Percentiles rank a stretch among this genome's conserved stretches.
Conservation (phyloP, 2,797 vertebrate genomes). For the Pygocentrus nattereri region DNA sequence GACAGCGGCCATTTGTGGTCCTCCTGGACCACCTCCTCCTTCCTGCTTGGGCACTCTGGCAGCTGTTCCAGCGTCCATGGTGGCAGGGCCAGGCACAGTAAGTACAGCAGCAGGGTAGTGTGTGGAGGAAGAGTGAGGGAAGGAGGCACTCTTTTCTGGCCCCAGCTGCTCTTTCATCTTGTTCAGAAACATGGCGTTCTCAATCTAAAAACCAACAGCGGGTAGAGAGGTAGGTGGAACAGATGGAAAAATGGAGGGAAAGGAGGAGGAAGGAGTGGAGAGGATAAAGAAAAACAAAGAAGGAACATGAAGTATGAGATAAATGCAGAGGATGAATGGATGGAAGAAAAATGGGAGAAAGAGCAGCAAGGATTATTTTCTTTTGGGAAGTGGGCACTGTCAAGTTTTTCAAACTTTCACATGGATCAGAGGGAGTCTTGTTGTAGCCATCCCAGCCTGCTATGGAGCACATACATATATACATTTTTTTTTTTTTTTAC, state of each 20-base stretch:
- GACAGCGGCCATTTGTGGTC: conserved; percentile 56
- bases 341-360: conserved; percentile 26
- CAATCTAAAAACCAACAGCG: conserved; percentile 73
- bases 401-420: conserved; percentile 40
- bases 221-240: conserved; percentile 41
- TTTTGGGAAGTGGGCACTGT: neutral
- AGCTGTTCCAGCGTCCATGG: conserved; percentile 81
- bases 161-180: conserved; percentile 89
- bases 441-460: conserved; percentile 45
- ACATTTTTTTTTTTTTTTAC: conserved; percentile 4
- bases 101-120: conserved; percentile 63
- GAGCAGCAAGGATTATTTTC: conserved; percentile 49
- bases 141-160: conserved; percentile 60
- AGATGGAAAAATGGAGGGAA: conserved; percentile 50
- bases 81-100: conserved; percentile 64
- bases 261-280: conserved; percentile 18
- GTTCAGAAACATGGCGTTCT: conserved; percentile 89
- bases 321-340: conserved; percentile 47
- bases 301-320: conserved; percentile 35
- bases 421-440: conserved; percentile 50
- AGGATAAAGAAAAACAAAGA: conserved; percentile 25
- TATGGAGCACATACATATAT: conserved; percentile 31
- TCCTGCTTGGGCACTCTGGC: conserved; percentile 80
- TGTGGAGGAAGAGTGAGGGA: conserved; percentile 68
- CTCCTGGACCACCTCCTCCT: conserved; percentile 61